Conservation (phyloP, 2,888 invertebrate genomes). For the Rhamphomyia laevipes region DNA sequence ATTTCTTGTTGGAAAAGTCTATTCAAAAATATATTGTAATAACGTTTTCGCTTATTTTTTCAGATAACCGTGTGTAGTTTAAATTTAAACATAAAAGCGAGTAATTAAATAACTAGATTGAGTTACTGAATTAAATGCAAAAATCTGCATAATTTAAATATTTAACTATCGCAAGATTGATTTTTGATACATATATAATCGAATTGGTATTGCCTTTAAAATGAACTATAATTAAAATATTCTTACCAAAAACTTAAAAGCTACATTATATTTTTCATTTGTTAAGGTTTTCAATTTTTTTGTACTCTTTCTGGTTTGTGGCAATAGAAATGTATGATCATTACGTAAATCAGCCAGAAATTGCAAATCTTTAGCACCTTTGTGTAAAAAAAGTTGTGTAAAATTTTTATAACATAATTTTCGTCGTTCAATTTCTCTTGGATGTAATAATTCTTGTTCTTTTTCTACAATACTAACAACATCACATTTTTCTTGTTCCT, state of each 20-base stretch:
- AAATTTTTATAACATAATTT: conserved; percentile 22
- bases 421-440: conserved; percentile 26
- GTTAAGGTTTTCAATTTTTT: conserved; percentile 13
- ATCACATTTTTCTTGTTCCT: conserved; percentile 11
- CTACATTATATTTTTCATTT: conserved; percentile 29
- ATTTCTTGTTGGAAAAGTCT: no score
- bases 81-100: no score
- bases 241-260: conserved; percentile 25
- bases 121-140: no score
- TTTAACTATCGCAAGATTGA: no score
- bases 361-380: conserved; percentile 25
- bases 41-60: no score
- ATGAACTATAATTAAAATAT: no score
- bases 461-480: neutral
- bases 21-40: no score
- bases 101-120: no score
- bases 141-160: no score
- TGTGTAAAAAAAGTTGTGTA: conserved; percentile 29
- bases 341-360: conserved; percentile 2
- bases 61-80: no score
- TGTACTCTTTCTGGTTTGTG: conserved; percentile 5
- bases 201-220: no score
- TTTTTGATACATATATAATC: no score
- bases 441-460: conserved; percentile 24
- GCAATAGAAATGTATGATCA: conserved; percentile 2